Percentiles rank a stretch among this genome's conserved stretches.
Evolutionary conservation across 2,797 vertebrate genomes (phyloP).

Genomic region (Acipenser oxyrinchus): DNA sequence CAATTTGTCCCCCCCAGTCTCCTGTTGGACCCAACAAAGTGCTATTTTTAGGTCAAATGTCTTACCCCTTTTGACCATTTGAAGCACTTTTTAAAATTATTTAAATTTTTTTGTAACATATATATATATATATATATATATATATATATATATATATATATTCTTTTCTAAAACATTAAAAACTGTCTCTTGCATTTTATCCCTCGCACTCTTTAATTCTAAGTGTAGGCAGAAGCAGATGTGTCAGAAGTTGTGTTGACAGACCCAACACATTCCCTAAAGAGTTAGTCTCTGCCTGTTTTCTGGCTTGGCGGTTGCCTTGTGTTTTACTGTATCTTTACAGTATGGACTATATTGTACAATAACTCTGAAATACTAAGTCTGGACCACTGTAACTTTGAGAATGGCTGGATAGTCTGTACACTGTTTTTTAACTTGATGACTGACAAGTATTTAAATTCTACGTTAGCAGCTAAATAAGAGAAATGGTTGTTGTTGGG

Average conservation of each 20-base stretch:
- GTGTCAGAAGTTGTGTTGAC: conserved; percentile 13
- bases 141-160: too few relatives aligned
- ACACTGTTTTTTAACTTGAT: conserved; percentile 12
- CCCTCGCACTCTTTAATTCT: neutral
- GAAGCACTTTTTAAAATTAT: too few relatives aligned
- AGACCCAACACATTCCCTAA: neutral
- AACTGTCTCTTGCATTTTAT: too few relatives aligned
- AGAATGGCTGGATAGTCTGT: conserved; percentile 3
- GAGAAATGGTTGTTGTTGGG: too few relatives aligned
- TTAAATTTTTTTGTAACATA: too few relatives aligned
- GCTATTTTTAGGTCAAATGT: too few relatives aligned
- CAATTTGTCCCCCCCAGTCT: too few relatives aligned
- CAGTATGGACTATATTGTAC: conserved; percentile 6
- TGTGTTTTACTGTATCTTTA: neutral
- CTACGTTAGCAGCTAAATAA: neutral
- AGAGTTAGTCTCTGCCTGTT: neutral
- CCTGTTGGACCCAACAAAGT: too few relatives aligned
- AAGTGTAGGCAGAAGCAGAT: neutral
- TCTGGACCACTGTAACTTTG: conserved; percentile 8
- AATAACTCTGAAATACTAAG: neutral
- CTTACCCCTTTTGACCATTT: too few relatives aligned
- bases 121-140: too few relatives aligned
- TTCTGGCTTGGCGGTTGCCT: neutral
- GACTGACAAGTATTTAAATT: conserved; percentile 9
- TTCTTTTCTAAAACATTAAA: too few relatives aligned